These are phyloP conservation scores for Naja naja DNA, from an alignment of 2,113 vertebrate genomes.

Conservation along the genomic window DNA sequence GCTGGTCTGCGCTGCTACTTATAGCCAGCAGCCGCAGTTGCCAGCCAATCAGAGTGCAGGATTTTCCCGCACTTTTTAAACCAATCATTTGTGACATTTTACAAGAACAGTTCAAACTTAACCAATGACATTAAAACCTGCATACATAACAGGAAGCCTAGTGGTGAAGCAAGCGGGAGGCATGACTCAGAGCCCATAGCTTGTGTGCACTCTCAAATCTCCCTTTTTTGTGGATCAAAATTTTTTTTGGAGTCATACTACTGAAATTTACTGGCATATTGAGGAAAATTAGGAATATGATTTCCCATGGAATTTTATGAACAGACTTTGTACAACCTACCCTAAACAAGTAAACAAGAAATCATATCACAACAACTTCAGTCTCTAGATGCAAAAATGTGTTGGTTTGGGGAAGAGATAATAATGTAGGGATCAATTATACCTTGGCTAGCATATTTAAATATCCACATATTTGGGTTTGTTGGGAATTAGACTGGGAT, in stretches of 20 bases:
- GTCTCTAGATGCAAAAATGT: neutral
- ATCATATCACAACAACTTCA: neutral
- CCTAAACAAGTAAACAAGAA: neutral
- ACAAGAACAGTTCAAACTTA: too few species aligned
- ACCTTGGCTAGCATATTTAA: neutral
- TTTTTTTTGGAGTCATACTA: neutral
- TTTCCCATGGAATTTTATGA: neutral
- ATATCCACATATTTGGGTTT: neutral
- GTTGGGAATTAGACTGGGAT: neutral
- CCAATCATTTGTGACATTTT: too few species aligned
- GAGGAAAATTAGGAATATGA: neutral
- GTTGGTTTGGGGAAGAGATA: neutral
- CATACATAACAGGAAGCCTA: too few species aligned
- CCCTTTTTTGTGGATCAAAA: neutral
- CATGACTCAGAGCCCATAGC: neutral
- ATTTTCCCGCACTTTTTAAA: too few species aligned
- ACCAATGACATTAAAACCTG: too few species aligned
- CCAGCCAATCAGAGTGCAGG: too few species aligned
- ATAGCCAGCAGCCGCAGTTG: too few species aligned
- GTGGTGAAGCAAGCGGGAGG: neutral
- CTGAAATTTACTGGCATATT: neutral
- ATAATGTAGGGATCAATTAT: neutral
- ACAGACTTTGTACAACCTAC: neutral
- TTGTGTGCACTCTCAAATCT: neutral
- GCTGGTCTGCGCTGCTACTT: too few species aligned